A percentile compares a stretch with the other conserved stretches of the same genome.
Evolutionary conservation across 2,888 invertebrate species (phyloP).

Genomic region (Meandrusa payeni): DNA sequence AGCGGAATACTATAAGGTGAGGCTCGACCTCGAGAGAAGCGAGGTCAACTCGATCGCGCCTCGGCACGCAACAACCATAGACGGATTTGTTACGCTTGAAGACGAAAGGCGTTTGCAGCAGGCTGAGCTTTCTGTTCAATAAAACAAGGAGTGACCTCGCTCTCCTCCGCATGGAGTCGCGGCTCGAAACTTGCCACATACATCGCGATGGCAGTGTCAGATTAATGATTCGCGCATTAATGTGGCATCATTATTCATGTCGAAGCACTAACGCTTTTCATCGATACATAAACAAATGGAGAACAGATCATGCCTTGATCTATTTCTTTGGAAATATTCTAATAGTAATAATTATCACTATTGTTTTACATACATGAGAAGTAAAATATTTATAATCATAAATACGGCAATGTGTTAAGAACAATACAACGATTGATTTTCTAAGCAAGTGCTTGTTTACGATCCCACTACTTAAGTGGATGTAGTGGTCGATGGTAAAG

Average conservation of each 20-base stretch:
- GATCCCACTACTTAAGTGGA: too few species aligned
- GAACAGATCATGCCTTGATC: too few species aligned
- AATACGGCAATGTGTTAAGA: too few species aligned
- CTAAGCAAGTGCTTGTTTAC: too few species aligned
- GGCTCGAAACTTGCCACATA: constrained; percentile 12
- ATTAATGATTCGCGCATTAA: constrained; percentile 10
- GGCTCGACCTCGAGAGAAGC: constrained; percentile 17
- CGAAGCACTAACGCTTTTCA: constrained; percentile 5
- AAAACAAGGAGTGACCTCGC: constrained; percentile 23
- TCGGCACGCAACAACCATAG: constrained; percentile 23
- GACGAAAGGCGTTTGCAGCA: constrained; percentile 12
- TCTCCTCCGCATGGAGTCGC: constrained; percentile 11
- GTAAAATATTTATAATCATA: too few species aligned
- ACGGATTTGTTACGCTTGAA: constrained; percentile 19
- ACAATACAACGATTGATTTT: too few species aligned
- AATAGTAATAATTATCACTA: too few species aligned
- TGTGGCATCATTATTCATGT: constrained; percentile 11
- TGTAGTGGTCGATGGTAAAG: too few species aligned
- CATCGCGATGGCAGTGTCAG: constrained; percentile 2
- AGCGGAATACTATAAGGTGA: constrained; percentile 15
- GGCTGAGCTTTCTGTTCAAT: constrained; percentile 20
- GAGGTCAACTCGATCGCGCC: constrained; percentile 22
- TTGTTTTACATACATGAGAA: too few species aligned
- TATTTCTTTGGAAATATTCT: too few species aligned
- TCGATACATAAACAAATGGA: background rate